A percentile compares a stretch with the other conserved stretches of the same genome.
These are phyloP conservation scores for Girardinus metallicus DNA, from an alignment of 2,797 vertebrate species.

Conservation along the genomic window DNA sequence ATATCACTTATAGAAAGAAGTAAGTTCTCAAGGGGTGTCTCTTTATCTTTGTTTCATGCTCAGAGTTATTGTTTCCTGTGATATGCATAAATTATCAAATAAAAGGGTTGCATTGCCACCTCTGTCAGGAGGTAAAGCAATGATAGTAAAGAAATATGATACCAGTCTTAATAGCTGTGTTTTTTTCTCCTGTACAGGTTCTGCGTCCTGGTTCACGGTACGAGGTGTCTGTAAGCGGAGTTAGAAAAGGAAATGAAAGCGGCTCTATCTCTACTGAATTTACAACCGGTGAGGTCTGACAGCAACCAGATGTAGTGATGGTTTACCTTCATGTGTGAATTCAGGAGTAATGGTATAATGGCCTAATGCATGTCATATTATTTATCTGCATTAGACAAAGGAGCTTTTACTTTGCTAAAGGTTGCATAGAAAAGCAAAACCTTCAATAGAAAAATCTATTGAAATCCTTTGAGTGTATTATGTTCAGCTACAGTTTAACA, in stretches of 20 bases:
- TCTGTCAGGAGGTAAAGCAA: constrained; percentile 51
- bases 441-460: constrained; percentile 11
- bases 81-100: constrained; percentile 47
- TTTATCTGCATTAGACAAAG: constrained; percentile 29
- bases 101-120: constrained; percentile 21
- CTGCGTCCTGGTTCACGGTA: constrained; percentile 91
- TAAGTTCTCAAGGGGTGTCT: constrained; percentile 6
- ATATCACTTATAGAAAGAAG: constrained; percentile 14
- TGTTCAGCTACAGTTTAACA: not conserved
- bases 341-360: constrained; percentile 44
- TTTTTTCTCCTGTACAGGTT: constrained; percentile 79
- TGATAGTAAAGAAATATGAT: constrained; percentile 9
- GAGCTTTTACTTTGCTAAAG: constrained; percentile 4
- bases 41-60: constrained; percentile 34
- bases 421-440: constrained; percentile 16
- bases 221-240: constrained; percentile 86
- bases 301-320: constrained; percentile 60
- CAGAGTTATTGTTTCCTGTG: constrained; percentile 3
- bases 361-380: constrained; percentile 20
- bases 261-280: constrained; percentile 86
- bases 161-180: constrained; percentile 26
- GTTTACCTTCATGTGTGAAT: constrained; percentile 31
- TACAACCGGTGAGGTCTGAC: constrained; percentile 88
- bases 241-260: constrained; percentile 90
- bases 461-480: constrained; percentile 15